A percentile compares a stretch with the other conserved stretches of the same genome.
These are phyloP conservation scores for Cosmorhoe ocellata DNA, from an alignment of 2,888 invertebrate species.

Conservation along the genomic window DNA sequence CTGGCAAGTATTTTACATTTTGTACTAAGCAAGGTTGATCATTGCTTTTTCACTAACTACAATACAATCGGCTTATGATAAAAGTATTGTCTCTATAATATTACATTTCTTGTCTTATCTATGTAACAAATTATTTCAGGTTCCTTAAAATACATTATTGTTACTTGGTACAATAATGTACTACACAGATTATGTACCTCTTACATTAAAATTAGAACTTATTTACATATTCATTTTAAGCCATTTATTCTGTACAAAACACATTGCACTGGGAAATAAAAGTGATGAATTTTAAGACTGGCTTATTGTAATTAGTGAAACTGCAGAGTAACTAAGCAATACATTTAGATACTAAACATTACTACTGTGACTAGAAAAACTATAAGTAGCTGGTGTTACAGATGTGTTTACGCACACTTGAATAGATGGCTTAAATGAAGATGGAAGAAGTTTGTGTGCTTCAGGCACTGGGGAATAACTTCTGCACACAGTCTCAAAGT, in stretches of 20 bases:
- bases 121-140: neutral
- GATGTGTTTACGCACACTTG: slow-evolving; percentile 80
- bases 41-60: slow-evolving; percentile 70
- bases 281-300: neutral
- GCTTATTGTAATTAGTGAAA: slow-evolving; percentile 64
- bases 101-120: slow-evolving; percentile 1
- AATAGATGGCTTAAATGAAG: slow-evolving; percentile 78
- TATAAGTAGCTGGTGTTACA: slow-evolving; percentile 79
- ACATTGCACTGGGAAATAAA: neutral
- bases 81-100: slow-evolving; percentile 3
- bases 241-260: slow-evolving; percentile 20
- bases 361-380: slow-evolving; percentile 81
- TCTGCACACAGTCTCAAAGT: slow-evolving; percentile 71
- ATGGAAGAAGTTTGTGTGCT: slow-evolving; percentile 77
- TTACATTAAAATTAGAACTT: neutral
- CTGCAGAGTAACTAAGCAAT: slow-evolving; percentile 53
- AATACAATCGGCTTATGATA: slow-evolving; percentile 4
- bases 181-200: no score
- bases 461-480: slow-evolving; percentile 78
- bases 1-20: slow-evolving; percentile 81
- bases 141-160: no score
- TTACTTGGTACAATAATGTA: no score
- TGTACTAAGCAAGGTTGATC: slow-evolving; percentile 76
- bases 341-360: slow-evolving; percentile 64
- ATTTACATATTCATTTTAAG: slow-evolving; percentile 7